phyloP scores from a whole-genome alignment of 1,140 invertebrate species.

The Caenorhabditis latens region DNA sequence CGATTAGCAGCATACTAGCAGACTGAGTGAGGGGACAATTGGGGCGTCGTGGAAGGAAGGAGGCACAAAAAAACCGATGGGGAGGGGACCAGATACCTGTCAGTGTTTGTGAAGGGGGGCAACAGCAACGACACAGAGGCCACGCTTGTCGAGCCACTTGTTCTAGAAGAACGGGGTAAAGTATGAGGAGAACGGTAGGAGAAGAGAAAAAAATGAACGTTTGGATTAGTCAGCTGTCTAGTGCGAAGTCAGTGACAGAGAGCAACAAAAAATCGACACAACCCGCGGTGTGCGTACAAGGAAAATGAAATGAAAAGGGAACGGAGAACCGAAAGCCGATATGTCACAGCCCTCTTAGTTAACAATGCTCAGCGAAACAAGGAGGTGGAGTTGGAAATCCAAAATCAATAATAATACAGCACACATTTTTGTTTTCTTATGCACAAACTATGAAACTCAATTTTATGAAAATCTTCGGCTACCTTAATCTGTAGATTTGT shows the following conservation, averaged over 20 bases:
- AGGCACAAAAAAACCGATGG: too few species aligned
- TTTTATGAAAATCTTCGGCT: too few species aligned
- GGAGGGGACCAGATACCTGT: constrained; percentile 48
- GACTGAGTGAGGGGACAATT: not conserved
- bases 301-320: not conserved
- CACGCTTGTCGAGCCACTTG: constrained; percentile 54
- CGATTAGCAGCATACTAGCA: constrained; percentile 47
- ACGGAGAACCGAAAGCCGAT: constrained; percentile 4
- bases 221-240: constrained; percentile 51
- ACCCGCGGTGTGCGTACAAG: not conserved
- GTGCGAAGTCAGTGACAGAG: not conserved
- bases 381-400: not conserved
- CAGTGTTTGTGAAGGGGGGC: constrained; percentile 40
- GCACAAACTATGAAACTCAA: too few species aligned
- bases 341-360: not conserved
- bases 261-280: constrained; percentile 32
- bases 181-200: constrained; percentile 24
- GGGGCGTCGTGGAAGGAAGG: not conserved
- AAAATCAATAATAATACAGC: too few species aligned
- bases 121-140: constrained; percentile 45
- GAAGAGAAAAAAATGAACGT: constrained; percentile 46
- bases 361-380: not conserved
- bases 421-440: too few species aligned
- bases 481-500: too few species aligned
- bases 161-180: constrained; percentile 53